phyloP scores from a whole-genome alignment of 2,888 invertebrate species.

The Desoria tigrina region DNA sequence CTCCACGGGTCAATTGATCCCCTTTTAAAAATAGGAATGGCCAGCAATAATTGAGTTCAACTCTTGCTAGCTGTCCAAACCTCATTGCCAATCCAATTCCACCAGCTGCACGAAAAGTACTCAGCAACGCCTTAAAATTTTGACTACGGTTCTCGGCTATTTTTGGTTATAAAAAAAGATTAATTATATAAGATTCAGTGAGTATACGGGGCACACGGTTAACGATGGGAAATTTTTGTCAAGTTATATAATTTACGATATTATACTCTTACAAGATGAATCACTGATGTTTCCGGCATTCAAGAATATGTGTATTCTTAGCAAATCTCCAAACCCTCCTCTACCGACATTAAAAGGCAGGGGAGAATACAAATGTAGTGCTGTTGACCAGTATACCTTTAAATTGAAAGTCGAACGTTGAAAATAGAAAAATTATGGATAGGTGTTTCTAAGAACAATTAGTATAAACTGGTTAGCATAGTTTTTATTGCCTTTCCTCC shows the following conservation, averaged over 20 bases:
- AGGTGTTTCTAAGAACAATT: background rate
- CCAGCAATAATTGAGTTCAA: conserved; percentile 92
- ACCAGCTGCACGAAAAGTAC: conserved; percentile 66
- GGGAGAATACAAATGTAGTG: conserved; percentile 83
- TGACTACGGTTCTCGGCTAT: conserved; percentile 54
- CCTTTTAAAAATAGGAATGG: conserved; percentile 69
- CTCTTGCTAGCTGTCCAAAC: conserved; percentile 79
- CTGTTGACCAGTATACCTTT: conserved; percentile 80
- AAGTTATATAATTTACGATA: too few species aligned
- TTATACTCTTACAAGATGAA: conserved; percentile 34
- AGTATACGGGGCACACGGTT: background rate
- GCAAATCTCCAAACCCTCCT: conserved; percentile 77
- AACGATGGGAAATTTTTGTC: conserved; percentile 11
- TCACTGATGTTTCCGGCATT: conserved; percentile 81
- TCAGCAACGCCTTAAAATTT: conserved; percentile 55
- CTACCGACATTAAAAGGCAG: conserved; percentile 81
- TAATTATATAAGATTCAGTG: background rate
- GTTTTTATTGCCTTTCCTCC: conserved; percentile 65
- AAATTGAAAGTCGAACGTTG: too few species aligned
- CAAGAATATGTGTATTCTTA: conserved; percentile 84
- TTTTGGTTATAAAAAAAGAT: conserved; percentile 1
- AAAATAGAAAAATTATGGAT: conserved; percentile 55
- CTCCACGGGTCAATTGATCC: conserved; percentile 69
- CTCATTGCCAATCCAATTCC: conserved; percentile 84
- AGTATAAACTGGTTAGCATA: background rate